Evolutionary conservation across 2,888 invertebrate species (phyloP), one percentile per base, ranked within the genome.

Genomic region (Drosophila hamatofila): DNA sequence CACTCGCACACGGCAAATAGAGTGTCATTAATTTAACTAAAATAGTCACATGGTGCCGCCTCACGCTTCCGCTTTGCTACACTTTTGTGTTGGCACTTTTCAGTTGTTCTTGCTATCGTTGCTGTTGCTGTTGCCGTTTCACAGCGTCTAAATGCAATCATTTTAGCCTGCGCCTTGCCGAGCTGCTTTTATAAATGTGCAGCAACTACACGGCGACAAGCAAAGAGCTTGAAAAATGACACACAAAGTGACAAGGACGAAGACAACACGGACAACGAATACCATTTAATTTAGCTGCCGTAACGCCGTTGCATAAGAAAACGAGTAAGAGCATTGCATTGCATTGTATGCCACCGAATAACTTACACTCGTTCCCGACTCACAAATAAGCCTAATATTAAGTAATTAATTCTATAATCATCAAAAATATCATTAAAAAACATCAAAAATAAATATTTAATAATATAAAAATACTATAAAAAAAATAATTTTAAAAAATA

Each of bases 1-100:
- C 78, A 81, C 82, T 82, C 59, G 71, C 75, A 75, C 72, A 75
- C 57, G 72, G 75, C 73, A 88, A 84, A 84, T 84, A 85, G 83
- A 80, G 83, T 83, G 70, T 85, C 83, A 84, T 84, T 84, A 84
- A 84, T 88, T 83, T 75, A 83, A 88, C 83, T 88, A 85, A 84
- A 84, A 85, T 88, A 85, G 88, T 83, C 86, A 72, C 68, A 54
- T 12, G 58, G 69, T 59, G 5, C n/a, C 44, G 27, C n/a, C 18
- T 3, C 27, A 12, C 21, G 3, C 33, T 60, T 39, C 30, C 18
- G 23, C 14, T 21, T 16, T 48, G 33, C 23, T 18, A n/a, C 25
- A 5, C 18, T 27, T n/a, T 72, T 58, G 72, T 60, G 61, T 60
- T 68, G 56, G 63, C 39, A 14, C 14, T 55, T 16, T 41, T 27